phyloP scores from a whole-genome alignment of 2,888 invertebrate species.

The Agrochola lychnidis region DNA sequence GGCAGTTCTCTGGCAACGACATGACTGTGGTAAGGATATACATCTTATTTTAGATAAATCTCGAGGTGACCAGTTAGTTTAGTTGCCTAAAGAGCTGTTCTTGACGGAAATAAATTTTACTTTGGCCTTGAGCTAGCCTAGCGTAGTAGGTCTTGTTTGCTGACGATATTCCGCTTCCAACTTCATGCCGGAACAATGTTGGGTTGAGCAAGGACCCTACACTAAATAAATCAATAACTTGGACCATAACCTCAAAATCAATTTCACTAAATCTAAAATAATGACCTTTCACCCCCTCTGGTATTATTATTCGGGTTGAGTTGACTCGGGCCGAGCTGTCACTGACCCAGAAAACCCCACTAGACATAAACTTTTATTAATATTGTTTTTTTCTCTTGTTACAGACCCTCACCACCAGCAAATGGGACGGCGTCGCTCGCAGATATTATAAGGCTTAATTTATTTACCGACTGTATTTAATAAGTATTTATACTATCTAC shows the following conservation, averaged over 20 bases:
- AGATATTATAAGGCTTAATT: slow-evolving; percentile 73
- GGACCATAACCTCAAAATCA: background rate
- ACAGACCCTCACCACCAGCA: slow-evolving; percentile 71
- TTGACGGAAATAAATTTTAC: background rate
- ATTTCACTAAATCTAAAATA: background rate
- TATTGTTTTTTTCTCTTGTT: slow-evolving; percentile 44
- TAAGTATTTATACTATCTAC: slow-evolving; percentile 28
- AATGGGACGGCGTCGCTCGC: slow-evolving; percentile 69
- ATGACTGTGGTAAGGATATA: slow-evolving; percentile 70
- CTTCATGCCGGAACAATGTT: background rate
- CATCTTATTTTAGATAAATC: background rate
- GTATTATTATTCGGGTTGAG: no score
- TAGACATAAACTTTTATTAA: background rate
- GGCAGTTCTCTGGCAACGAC: slow-evolving; percentile 69
- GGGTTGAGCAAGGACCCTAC: background rate
- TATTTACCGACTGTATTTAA: slow-evolving; percentile 22
- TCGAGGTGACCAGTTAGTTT: no score
- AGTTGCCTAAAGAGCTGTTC: background rate
- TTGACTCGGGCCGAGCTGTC: no score
- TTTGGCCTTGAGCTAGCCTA: no score
- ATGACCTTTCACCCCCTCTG: background rate
- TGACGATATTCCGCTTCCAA: background rate
- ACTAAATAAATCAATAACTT: background rate
- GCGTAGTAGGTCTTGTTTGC: background rate
- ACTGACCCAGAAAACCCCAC: background rate